Evolutionary conservation across 2,888 invertebrate species (phyloP).

Genomic region (Hirtodrosophila cameraria): DNA sequence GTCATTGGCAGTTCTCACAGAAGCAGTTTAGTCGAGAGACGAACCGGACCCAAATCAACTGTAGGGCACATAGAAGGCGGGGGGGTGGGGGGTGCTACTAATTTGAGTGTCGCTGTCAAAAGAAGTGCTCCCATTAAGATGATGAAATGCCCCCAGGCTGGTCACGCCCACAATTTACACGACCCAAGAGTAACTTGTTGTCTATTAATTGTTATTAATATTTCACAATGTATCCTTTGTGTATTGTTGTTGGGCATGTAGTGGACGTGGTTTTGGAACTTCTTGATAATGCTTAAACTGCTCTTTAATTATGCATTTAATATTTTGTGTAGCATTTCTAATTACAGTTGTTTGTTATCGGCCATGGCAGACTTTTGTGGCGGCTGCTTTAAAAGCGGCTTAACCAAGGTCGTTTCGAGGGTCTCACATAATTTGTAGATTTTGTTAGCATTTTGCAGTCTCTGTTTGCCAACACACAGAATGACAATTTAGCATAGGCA

Average conservation of each 20-base stretch:
- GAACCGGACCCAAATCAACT: constrained; percentile 6
- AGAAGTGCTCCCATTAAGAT: constrained; percentile 53
- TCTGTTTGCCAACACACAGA: constrained; percentile 15
- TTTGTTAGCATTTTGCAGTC: constrained; percentile 10
- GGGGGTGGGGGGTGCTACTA: constrained; percentile 8
- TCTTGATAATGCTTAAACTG: constrained; percentile 71
- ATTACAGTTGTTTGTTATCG: constrained; percentile 67
- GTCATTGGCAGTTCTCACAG: constrained; percentile 35
- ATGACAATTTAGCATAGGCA: constrained; percentile 63
- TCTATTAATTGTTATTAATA: constrained; percentile 77
- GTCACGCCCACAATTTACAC: background rate
- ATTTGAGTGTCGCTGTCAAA: constrained; percentile 50
- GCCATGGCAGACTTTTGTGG: constrained; percentile 14
- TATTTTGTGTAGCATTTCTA: constrained; percentile 47
- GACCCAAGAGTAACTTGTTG: constrained; percentile 64
- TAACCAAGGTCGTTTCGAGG: constrained; percentile 46
- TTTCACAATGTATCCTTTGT: constrained; percentile 43
- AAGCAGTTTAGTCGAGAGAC: constrained; percentile 26
- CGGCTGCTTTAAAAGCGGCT: constrained; percentile 47
- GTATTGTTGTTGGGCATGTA: constrained; percentile 2
- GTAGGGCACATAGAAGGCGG: constrained; percentile 9
- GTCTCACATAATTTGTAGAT: constrained; percentile 39
- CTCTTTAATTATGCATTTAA: constrained; percentile 70
- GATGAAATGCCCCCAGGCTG: constrained; percentile 63
- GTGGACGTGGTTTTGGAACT: constrained; percentile 8